Evolutionary conservation across 2,888 invertebrate genomes (phyloP), one percentile per base, ranked within the genome.

Genomic region (Saturnia pavonia): DNA sequence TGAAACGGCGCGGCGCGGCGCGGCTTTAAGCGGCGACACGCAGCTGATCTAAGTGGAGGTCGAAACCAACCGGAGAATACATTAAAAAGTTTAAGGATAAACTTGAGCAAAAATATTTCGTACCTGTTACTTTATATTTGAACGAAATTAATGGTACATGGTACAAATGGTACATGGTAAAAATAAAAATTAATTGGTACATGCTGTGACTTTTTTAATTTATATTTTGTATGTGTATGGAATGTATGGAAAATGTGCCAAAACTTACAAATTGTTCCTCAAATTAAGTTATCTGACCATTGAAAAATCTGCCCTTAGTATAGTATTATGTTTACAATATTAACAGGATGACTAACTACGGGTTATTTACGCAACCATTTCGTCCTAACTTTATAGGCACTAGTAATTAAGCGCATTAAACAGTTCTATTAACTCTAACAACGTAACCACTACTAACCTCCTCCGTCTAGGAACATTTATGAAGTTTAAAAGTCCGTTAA

Each of bases 391-490:
- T 68, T 51, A 54, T 45, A 43, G 70, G 68, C 68, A 22, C 43
- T 68, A 65, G 48, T 72, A 70, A 72, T 76, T 72, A 72, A 70
- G 73, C 70, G 71, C 67, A 72, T 72, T 73, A 74, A 70, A 71
- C 68, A 42, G 60, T 71, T 51, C 63, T 57, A 71, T 63, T 68
- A 68, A 54, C 54, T 51, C 34, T 68, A 40, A 45, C 68, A 65
- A 63, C 51, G 34, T 73, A 70, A 77, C 79, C 79, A 88, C 91
- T 82, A 88, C 91, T 82, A 84, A 92, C 92, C 92, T 89, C 90
- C 85, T 76, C 92, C 92, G 90, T 92, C 92, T 84, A 92, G 83
- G 87, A 91, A 91, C 92, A 92, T 92, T 88, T 85, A 88, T 80
- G 82, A 78, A 80, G 81, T 79, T 82, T 73, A 75, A 74, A 76